These are phyloP conservation scores for Nephrotoma guestfalica DNA, from an alignment of 2,888 invertebrate genomes.

Conservation along the genomic window DNA sequence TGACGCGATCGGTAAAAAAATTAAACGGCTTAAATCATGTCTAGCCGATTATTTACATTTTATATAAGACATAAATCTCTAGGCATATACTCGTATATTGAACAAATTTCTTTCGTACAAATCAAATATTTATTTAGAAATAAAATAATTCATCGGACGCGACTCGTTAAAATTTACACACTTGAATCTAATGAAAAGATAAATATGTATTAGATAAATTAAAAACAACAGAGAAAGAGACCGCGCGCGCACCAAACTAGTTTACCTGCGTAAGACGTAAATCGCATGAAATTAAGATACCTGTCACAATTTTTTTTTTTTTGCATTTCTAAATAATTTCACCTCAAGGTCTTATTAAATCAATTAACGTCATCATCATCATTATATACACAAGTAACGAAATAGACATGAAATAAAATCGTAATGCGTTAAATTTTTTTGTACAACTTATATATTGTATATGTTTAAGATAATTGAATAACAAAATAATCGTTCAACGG, in stretches of 20 bases:
- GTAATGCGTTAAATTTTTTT: neutral
- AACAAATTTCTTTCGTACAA: neutral
- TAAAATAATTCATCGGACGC: neutral
- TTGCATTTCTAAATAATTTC: neutral
- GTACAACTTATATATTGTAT: neutral
- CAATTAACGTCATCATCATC: neutral
- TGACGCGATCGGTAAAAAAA: neutral
- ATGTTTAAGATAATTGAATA: neutral
- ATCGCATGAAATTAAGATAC: neutral
- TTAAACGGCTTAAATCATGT: neutral
- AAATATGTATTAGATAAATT: neutral
- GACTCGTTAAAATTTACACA: neutral
- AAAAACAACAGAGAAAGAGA: neutral
- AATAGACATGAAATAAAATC: neutral
- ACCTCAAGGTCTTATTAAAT: neutral
- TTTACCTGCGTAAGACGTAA: neutral
- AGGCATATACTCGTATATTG: neutral
- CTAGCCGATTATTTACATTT: neutral
- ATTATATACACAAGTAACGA: no score
- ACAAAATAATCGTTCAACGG: neutral
- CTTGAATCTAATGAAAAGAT: neutral
- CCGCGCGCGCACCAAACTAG: neutral
- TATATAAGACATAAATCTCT: neutral
- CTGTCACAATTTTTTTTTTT: neutral
- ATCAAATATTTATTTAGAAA: neutral